Evolutionary conservation across 2,113 vertebrate species (phyloP).

Genomic region (Apteryx owenii): DNA sequence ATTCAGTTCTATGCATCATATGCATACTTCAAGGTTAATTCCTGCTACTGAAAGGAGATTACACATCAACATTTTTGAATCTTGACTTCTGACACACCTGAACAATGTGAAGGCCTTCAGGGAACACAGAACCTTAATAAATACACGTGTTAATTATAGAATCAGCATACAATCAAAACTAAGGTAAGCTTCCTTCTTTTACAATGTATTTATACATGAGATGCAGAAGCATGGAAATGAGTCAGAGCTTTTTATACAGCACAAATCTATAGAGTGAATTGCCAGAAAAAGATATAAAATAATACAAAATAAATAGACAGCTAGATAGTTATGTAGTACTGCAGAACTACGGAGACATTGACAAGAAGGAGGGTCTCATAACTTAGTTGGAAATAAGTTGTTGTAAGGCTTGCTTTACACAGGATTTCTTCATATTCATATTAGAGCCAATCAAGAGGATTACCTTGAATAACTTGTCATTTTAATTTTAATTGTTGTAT

Average conservation of each 20-base stretch:
- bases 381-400: not conserved
- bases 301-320: not conserved
- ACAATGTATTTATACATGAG: not conserved
- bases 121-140: not conserved
- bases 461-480: not conserved
- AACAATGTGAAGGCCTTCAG: not conserved
- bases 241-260: not conserved
- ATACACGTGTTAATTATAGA: not conserved
- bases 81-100: not conserved
- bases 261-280: not conserved
- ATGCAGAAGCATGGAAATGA: not conserved
- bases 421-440: not conserved
- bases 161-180: not conserved
- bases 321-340: not conserved
- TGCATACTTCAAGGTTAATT: not conserved
- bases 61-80: not conserved
- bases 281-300: not conserved
- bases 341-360: not conserved
- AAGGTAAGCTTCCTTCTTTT: not conserved
- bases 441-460: not conserved
- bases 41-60: not conserved
- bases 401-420: not conserved
- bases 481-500: not conserved
- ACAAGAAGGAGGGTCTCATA: not conserved
- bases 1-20: not conserved